Evolutionary conservation across 2,888 invertebrate genomes (phyloP), one percentile per base, ranked within the genome.

Genomic region (Ametastegia equiseti): DNA sequence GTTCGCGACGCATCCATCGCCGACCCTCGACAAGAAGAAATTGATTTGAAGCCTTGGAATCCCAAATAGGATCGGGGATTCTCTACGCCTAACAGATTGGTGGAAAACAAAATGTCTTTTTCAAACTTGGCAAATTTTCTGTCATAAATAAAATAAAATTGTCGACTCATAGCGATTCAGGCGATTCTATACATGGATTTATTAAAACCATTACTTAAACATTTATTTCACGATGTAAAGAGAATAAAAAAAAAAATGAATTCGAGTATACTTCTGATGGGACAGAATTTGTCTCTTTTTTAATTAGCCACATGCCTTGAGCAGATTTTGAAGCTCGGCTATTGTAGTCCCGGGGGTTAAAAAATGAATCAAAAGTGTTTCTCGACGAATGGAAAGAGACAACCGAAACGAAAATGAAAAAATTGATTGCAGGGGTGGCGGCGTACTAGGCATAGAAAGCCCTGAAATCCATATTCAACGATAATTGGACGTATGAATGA

Each of bases 401-500:
- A 36, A 30, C 27, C 36, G 33, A 54, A 36, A 75, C 19, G 50
- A 54, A 33, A 75, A 54, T 54, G 75, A 54, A 75, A 67, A 75
- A 50, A 75, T 75, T 75, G 33, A 54, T 54, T 54, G 30, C 33
- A 19, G 36, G 54, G 33, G 71, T 30, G 30, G n/a, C 11, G 30
- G 27, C 15, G 42, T 45, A n/a, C 45, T 23, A 30, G 42, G 19
- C 19, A 54, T 36, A 75, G 45, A 75, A 54, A 54, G 33, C 13
- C n/a, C 75, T 19, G 78, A 60, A 78, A 78, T 78, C 60, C 60
- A 78, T 78, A 78, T 89, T 87, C 87, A 86, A 85, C 60, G 39
- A 81, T 88, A 89, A 88, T 89, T 87, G 89, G 86, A 85, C 86
- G 86, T 85, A 87, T 87, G 88, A 89, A 88, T 88, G 87, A 86